Base-by-base conservation (phyloP, 1,140 invertebrate species). In the Lineus longissimus region DNA sequence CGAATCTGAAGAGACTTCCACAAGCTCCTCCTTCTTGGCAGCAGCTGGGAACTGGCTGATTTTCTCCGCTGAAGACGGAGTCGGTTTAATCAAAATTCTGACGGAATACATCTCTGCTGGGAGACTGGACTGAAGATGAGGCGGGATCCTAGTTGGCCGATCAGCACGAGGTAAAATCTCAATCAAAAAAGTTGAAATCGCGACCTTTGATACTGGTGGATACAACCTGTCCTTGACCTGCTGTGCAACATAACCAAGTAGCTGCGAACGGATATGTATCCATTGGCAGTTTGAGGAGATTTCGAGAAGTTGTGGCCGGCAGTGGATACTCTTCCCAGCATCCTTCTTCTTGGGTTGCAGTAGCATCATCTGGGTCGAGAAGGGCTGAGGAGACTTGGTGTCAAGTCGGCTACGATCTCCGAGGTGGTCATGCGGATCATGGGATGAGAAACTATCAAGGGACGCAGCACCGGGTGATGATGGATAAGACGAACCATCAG, bases 231-330 rank as follows among this genome's bases (percentile, higher is more conserved):
- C 57, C 60, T 2, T 71, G 64, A 45, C 68, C 68, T 7, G n/a
- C 23, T 70, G 64, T 1, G 75, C 71, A 13, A 78, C 71, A 29
- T 68, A 63, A 2, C 66, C 69, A 6, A 78, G 63, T 62, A 77
- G 75, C 30, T 77, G 67, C 30, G 66, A 68, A 55, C 73, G 70
- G 45, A 63, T 55, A 15, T 59, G 62, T 9, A 74, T 74, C 73
- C 75, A 78, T 19, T 73, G 70, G 62, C 76, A 77, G 45, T 78
- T 77, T 11, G 74, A 73, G 25, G 70, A 70, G 33, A 78, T 73
- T 65, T 78, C 75, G 19, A 78, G 55, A 25, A 78, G 67, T 61
- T 51, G 47, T 23, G 47, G 47, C 4, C 25, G 19, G n/a, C 47
- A 23, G 25, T 51, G n/a, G 9, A n/a, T n/a, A 23, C n/a, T 27